Percentiles rank a stretch among this genome's conserved stretches.
These are phyloP conservation scores for Petrocephalus zakoni DNA, from an alignment of 2,113 vertebrate species.

Conservation along the genomic window DNA sequence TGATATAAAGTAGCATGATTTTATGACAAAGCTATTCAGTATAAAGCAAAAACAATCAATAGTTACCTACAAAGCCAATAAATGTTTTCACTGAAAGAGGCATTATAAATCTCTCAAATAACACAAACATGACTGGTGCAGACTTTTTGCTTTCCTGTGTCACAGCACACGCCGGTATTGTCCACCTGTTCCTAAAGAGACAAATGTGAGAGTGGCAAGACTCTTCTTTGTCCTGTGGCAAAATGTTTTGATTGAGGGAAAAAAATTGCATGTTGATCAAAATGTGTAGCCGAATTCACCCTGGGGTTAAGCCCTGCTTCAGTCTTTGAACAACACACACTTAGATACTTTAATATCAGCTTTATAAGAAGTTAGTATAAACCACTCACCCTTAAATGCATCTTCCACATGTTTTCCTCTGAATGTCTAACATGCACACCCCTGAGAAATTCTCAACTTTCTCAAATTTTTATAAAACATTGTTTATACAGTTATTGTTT, in stretches of 20 bases:
- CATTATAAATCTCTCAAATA: conserved; percentile 29
- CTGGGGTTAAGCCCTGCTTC: neutral
- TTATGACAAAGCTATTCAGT: neutral
- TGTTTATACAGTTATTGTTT: conserved; percentile 24
- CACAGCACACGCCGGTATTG: neutral
- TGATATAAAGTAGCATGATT: neutral
- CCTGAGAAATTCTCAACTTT: neutral
- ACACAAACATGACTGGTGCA: neutral
- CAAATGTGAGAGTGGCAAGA: neutral
- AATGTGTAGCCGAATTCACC: neutral
- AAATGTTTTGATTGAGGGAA: neutral
- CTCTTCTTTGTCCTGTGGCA: neutral
- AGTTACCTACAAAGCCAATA: neutral
- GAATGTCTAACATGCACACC: neutral
- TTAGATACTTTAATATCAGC: conserved; percentile 27
- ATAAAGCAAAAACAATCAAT: neutral
- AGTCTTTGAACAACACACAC: neutral
- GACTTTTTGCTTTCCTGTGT: neutral
- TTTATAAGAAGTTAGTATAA: conserved; percentile 23
- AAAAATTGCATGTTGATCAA: neutral
- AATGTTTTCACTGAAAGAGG: conserved; percentile 49
- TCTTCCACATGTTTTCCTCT: neutral
- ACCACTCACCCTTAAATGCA: neutral
- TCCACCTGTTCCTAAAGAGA: neutral
- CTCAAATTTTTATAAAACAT: conserved; percentile 21